Evolutionary conservation across 2,888 invertebrate genomes (phyloP), one percentile per base, ranked within the genome.

Genomic region (Hypsopygia costalis): DNA sequence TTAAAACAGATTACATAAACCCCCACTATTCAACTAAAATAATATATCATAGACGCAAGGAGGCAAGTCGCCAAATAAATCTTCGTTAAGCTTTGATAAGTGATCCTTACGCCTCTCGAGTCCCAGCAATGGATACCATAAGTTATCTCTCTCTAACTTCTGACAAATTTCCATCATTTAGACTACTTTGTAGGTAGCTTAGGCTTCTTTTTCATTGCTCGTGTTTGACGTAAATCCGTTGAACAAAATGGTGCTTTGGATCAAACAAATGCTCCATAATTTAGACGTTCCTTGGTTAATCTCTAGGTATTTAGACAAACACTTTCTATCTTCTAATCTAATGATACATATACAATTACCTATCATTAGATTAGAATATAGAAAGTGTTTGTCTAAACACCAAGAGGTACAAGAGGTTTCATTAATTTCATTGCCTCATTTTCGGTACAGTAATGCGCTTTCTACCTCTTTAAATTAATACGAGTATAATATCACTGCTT

Each of bases 71-170:
- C 49, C 46, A 43, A 43, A 75, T 73, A 74, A 72, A 71, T 75
- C 76, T 67, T 65, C 61, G 71, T 73, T 72, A 73, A 66, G 56
- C 61, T 58, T 62, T 70, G 72, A 75, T 74, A 76, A 72, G 73
- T 66, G 65, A 56, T 62, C 54, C 57, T 54, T 60, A 63, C 64
- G 61, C 59, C 61, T 58, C 55, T 48, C 44, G 41, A 45, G 58
- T 54, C 58, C 46, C 53, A 52, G 62, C 33, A 39, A 64, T 71
- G 69, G 66, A 53, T 61, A 58, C 62, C 61, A 72, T 73, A 69
- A 73, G 70, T 72, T 67, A 72, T 59, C 49, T 55, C 62, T 59
- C 49, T 55, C 62, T 39, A 39, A 39, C 33, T 39, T 39, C 31
- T 39, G 39, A 39, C 39, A 39, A 39, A 39, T 39, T 32, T 33